These are phyloP conservation scores for Saguinus imperator DNA, from an alignment of 2,113 vertebrate genomes.

Conservation along the genomic window DNA sequence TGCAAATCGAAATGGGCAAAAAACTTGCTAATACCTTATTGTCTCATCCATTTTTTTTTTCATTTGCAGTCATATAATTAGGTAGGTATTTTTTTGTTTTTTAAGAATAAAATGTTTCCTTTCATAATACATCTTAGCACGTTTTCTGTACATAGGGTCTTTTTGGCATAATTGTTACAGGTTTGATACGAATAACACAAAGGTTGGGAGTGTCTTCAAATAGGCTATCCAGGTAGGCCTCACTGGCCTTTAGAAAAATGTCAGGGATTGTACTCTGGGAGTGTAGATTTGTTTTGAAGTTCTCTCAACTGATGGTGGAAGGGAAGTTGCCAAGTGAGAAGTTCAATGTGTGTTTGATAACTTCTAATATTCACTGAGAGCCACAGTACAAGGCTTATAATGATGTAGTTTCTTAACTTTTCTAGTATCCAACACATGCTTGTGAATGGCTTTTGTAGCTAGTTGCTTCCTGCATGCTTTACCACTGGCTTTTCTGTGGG, in stretches of 20 bases:
- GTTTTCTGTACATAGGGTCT: neutral
- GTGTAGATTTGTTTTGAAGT: constrained; percentile 86
- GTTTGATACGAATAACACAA: neutral
- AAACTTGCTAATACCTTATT: constrained; percentile 1
- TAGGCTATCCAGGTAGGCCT: neutral
- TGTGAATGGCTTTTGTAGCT: neutral
- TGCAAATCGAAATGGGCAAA: neutral
- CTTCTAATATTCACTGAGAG: constrained; percentile 84
- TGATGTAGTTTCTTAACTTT: constrained; percentile 29
- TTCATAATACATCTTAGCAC: neutral
- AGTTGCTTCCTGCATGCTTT: constrained; percentile 25
- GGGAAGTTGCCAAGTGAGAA: constrained; percentile 86
- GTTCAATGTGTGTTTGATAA: constrained; percentile 84
- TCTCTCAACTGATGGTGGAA: constrained; percentile 85
- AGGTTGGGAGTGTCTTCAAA: neutral
- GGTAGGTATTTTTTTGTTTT: constrained; percentile 7
- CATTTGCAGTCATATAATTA: neutral
- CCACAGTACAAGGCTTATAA: constrained; percentile 81
- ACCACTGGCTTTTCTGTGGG: neutral
- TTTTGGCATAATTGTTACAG: constrained; percentile 32
- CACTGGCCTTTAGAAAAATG: constrained; percentile 79
- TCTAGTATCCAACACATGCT: neutral
- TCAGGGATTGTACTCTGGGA: constrained; percentile 83
- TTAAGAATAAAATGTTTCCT: constrained; percentile 36
- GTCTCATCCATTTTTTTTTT: neutral